phyloP scores from a whole-genome alignment of 2,797 vertebrate species.

The Myoxocephalus aenaeus region DNA sequence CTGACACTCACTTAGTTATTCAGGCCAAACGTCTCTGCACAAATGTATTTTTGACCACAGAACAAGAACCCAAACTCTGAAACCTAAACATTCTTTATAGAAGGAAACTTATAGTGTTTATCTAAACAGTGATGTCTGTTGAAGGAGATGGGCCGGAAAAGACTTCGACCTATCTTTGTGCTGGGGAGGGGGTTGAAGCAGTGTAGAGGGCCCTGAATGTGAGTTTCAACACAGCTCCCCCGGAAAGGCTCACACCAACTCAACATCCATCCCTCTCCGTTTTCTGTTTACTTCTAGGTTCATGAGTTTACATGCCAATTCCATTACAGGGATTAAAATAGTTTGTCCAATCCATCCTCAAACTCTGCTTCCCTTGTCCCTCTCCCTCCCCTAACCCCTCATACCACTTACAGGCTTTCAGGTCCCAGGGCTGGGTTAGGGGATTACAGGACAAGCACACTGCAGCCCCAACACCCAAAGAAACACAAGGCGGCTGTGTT shows the following conservation, averaged over 20 bases:
- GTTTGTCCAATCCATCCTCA: slow-evolving; percentile 80
- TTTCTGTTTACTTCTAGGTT: slow-evolving; percentile 82
- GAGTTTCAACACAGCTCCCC: slow-evolving; percentile 75
- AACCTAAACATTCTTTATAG: slow-evolving; percentile 56
- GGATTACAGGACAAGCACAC: slow-evolving; percentile 72
- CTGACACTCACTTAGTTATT: slow-evolving; percentile 16
- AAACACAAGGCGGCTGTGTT: slow-evolving; percentile 60
- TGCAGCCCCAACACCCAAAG: slow-evolving; percentile 58
- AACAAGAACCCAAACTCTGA: slow-evolving; percentile 17
- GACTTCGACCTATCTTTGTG: slow-evolving; percentile 70
- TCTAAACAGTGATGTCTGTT: slow-evolving; percentile 67
- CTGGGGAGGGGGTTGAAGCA: slow-evolving; percentile 27
- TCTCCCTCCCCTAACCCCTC: slow-evolving; percentile 68
- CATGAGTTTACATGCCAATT: slow-evolving; percentile 85
- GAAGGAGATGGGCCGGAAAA: slow-evolving; percentile 65
- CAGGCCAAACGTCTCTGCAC: slow-evolving; percentile 8
- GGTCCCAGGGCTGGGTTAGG: slow-evolving; percentile 66
- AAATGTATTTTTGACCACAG: slow-evolving; percentile 14
- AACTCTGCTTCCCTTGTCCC: slow-evolving; percentile 67
- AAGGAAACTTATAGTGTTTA: slow-evolving; percentile 65
- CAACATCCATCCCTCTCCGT: slow-evolving; percentile 76
- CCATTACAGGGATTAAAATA: slow-evolving; percentile 87
- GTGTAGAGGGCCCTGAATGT: slow-evolving; percentile 54
- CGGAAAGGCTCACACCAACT: slow-evolving; percentile 69
- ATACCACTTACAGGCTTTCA: slow-evolving; percentile 77